Conservation (phyloP, 35 echinoderm and acorn worm species). For the Antedon bifida region DNA sequence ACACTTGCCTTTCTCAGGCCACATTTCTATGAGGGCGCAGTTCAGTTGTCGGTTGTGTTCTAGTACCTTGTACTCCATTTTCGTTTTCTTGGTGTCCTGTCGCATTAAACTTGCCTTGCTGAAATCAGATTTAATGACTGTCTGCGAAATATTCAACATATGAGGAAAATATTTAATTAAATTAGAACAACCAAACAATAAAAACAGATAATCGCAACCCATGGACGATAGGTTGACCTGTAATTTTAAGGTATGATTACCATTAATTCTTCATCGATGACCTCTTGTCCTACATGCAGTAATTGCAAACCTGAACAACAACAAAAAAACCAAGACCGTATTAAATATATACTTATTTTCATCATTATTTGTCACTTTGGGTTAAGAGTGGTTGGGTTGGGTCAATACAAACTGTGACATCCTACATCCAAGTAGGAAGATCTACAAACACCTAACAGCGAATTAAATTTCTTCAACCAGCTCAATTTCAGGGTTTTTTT, state of each 20-base stretch:
- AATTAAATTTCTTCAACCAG: too few species aligned
- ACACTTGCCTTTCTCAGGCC: constrained; percentile 13
- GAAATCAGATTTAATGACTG: constrained; percentile 13
- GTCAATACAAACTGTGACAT: too few species aligned
- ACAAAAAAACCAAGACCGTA: neutral
- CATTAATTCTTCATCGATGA: neutral
- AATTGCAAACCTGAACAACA: neutral
- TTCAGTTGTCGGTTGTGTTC: constrained; percentile 19
- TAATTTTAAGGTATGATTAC: too few species aligned
- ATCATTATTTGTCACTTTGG: too few species aligned
- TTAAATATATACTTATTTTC: too few species aligned
- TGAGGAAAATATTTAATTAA: neutral
- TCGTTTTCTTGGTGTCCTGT: constrained; percentile 1
- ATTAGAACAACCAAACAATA: neutral
- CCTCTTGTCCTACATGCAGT: neutral
- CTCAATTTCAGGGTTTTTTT: too few species aligned
- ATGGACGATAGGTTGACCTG: too few species aligned
- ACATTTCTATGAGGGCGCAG: constrained; percentile 30
- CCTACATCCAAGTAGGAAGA: too few species aligned
- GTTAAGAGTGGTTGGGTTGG: too few species aligned
- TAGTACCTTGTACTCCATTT: constrained; percentile 28
- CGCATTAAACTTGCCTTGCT: constrained; percentile 12
- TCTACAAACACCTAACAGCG: too few species aligned
- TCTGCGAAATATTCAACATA: constrained; percentile 25
- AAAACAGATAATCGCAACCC: too few species aligned